Percentiles rank a stretch among this genome's conserved stretches.
Evolutionary conservation across 1,140 invertebrate species (phyloP).

Genomic region (Drosophila chauvacae): DNA sequence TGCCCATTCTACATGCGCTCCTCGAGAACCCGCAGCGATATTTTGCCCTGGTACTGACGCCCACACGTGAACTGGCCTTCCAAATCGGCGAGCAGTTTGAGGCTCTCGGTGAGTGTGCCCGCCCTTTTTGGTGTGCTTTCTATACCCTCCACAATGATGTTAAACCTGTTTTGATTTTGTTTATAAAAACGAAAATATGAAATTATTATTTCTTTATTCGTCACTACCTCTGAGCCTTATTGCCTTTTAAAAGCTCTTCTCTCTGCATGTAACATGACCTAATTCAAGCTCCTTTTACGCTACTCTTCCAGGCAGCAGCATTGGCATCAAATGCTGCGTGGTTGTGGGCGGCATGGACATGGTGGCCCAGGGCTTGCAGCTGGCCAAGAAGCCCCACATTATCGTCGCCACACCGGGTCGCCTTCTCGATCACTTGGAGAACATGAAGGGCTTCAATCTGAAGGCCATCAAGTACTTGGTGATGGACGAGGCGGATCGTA

Average conservation of each 20-base stretch:
- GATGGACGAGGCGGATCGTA: constrained; percentile 98
- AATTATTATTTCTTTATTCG: constrained; percentile 79
- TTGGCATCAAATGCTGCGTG: constrained; percentile 97
- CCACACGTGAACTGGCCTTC: constrained; percentile 98
- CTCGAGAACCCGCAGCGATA: constrained; percentile 96
- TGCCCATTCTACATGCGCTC: constrained; percentile 97
- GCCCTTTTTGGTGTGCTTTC: not conserved
- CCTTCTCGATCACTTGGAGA: constrained; percentile 95
- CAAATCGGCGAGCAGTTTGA: constrained; percentile 98
- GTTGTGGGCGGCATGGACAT: constrained; percentile 99
- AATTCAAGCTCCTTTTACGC: not conserved
- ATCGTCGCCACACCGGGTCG: constrained; percentile 97
- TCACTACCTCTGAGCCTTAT: constrained; percentile 83
- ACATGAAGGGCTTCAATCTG: constrained; percentile 97
- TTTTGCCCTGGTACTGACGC: constrained; percentile 97
- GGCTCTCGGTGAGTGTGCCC: constrained; percentile 90
- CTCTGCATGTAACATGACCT: not conserved
- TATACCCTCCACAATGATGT: constrained; percentile 70
- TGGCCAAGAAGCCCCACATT: constrained; percentile 98
- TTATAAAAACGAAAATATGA: constrained; percentile 69
- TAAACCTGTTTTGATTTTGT: constrained; percentile 74
- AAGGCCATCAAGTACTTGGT: constrained; percentile 95
- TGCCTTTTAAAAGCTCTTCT: too few relatives aligned
- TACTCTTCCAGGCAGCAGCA: constrained; percentile 87
- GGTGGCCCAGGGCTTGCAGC: constrained; percentile 94